Evolutionary conservation across 2,797 vertebrate genomes (phyloP), one percentile per base, ranked within the genome.

Genomic region (Poecile montanus): DNA sequence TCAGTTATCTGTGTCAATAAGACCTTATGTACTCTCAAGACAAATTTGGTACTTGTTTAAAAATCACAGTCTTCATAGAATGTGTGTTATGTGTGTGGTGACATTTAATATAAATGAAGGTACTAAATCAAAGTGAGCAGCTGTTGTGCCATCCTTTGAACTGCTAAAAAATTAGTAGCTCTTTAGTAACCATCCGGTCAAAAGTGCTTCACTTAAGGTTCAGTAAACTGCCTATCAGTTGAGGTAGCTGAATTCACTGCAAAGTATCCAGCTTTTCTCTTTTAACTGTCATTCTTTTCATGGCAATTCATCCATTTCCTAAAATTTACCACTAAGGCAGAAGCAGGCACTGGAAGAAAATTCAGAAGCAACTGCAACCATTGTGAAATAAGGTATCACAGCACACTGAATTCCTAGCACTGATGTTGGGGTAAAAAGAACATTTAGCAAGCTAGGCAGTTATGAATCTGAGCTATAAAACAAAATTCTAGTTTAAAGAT

Each of bases 1-100:
- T 45, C 32, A 18, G 11, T 81, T 68, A 62, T 40, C 56, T 71
- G 7, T 36, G 22, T 67, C 73, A 56, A 13, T 5, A 36, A 73
- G 65, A 38, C 10, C 21, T 15, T 3, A 6, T 5, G 5, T 23
- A 34, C 34, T 44, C 44, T 54, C 21, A 68, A 84, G 58, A 62
- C 3, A 75, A 66, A 85, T 51, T 11, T 53, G 18, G 44, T 47
- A 42, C 68, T 61, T 44, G 42, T 14, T 77, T 56, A 26, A 40
- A 88, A 93, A 75, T 42, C 15, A 53, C 18, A 81, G 12, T 16
- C 21, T 68, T 77, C n/a, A 66, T 3, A 78, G 53, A 63, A 56
- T 27, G 79, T 11, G 11, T 7, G 4, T 17, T 10, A 58, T 9
- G 11, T 5, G 3, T 6, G 5, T 50, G 12, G 45, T 1, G 1